These are phyloP conservation scores for Manis pentadactyla DNA, from an alignment of 2,797 vertebrate genomes.

Conservation along the genomic window DNA sequence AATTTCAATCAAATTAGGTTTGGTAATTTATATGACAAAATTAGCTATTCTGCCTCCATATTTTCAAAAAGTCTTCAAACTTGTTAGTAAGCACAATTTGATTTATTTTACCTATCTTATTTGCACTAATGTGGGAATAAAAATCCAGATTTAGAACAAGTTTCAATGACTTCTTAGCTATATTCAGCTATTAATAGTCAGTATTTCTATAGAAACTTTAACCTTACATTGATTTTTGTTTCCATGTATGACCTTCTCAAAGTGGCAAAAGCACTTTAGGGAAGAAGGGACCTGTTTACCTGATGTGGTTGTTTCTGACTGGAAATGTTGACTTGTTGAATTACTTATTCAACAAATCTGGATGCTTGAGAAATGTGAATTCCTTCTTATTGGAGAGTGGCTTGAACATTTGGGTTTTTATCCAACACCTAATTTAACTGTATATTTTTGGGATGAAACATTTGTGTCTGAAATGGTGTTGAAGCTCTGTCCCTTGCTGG, in stretches of 20 bases:
- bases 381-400: neutral
- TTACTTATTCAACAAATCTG: constrained; percentile 12
- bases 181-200: constrained; percentile 66
- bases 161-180: constrained; percentile 71
- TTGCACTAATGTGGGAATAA: constrained; percentile 55
- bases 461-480: neutral
- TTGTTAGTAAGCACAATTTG: neutral
- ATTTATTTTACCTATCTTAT: constrained; percentile 68
- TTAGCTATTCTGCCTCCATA: neutral
- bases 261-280: constrained; percentile 59
- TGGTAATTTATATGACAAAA: constrained; percentile 47
- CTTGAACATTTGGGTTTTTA: neutral
- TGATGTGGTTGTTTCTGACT: constrained; percentile 27
- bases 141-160: constrained; percentile 68
- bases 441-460: neutral
- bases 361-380: constrained; percentile 38
- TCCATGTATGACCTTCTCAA: constrained; percentile 54
- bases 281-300: constrained; percentile 24
- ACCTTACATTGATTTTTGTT: constrained; percentile 76
- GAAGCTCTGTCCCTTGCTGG: neutral
- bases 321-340: neutral
- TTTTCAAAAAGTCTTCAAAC: constrained; percentile 11
- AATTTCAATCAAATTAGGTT: neutral
- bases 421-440: neutral
- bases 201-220: constrained; percentile 74